phyloP scores from a whole-genome alignment of 2,113 vertebrate species.

The Motacilla tschutschensis region DNA sequence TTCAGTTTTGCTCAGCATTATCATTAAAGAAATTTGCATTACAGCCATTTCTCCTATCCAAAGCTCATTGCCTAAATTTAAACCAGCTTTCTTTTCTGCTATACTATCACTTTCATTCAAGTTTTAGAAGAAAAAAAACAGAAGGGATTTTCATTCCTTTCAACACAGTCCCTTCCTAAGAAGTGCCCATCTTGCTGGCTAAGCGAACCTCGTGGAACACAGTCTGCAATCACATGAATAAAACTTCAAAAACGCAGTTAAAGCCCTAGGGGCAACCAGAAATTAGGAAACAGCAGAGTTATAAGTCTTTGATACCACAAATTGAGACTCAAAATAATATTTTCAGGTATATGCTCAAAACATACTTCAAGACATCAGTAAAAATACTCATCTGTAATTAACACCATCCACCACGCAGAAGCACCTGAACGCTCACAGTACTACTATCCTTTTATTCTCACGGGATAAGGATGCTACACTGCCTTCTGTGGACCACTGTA shows the following conservation, averaged over 20 bases:
- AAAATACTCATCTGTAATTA: not conserved
- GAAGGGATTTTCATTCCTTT: not conserved
- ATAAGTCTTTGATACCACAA: not conserved
- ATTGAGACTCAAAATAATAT: not conserved
- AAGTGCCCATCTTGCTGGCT: not conserved
- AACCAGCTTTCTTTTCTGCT: slow-evolving; percentile 42
- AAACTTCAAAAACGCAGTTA: not conserved
- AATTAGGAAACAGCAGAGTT: not conserved
- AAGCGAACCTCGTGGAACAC: not conserved
- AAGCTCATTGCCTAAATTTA: slow-evolving; percentile 22
- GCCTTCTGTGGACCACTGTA: not conserved
- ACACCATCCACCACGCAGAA: not conserved
- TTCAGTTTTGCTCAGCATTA: slow-evolving; percentile 51
- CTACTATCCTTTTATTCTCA: not conserved
- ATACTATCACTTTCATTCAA: slow-evolving; percentile 40
- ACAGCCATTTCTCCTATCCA: slow-evolving; percentile 22
- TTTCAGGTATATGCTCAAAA: not conserved
- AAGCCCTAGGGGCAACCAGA: not conserved
- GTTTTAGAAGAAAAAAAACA: not conserved
- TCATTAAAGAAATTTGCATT: slow-evolving; percentile 44
- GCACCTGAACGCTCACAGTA: not conserved
- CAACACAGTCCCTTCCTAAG: not conserved
- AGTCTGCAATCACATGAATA: not conserved
- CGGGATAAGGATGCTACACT: not conserved
- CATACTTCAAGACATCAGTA: not conserved